A percentile compares a stretch with the other conserved stretches of the same genome.
phyloP scores from a whole-genome alignment of 1,140 invertebrate genomes.

The Campoletis sonorensis region DNA sequence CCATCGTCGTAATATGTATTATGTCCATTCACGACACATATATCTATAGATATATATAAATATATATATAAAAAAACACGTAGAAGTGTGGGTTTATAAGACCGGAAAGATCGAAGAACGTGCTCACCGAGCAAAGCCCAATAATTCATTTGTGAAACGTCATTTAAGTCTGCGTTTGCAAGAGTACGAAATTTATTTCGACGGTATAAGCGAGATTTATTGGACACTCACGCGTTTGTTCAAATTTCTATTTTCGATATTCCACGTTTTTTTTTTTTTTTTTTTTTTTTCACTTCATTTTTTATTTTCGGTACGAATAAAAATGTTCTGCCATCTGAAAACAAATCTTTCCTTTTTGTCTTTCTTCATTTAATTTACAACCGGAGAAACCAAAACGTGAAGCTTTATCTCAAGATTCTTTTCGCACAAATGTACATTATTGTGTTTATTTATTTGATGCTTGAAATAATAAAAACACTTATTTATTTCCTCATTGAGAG shows the following conservation, averaged over 20 bases:
- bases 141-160: constrained; percentile 8
- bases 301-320: background rate
- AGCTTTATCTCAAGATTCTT: too few species aligned
- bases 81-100: background rate
- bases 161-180: background rate
- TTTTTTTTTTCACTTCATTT: too few species aligned
- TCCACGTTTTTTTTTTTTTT: too few species aligned
- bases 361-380: too few species aligned
- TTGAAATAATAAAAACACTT: too few species aligned
- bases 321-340: too few species aligned
- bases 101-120: constrained; percentile 7
- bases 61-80: background rate
- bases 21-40: background rate
- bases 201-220: constrained; percentile 3
- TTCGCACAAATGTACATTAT: too few species aligned
- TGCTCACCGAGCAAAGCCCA: background rate
- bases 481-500: too few species aligned
- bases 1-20: constrained; percentile 3
- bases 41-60: too few species aligned
- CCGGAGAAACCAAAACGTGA: too few species aligned
- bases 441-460: too few species aligned
- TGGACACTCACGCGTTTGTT: background rate
- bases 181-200: background rate
- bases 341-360: background rate
- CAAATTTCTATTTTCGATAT: background rate